Evolutionary conservation across 2,113 vertebrate genomes (phyloP).

Genomic region (Ifrita kowaldi): DNA sequence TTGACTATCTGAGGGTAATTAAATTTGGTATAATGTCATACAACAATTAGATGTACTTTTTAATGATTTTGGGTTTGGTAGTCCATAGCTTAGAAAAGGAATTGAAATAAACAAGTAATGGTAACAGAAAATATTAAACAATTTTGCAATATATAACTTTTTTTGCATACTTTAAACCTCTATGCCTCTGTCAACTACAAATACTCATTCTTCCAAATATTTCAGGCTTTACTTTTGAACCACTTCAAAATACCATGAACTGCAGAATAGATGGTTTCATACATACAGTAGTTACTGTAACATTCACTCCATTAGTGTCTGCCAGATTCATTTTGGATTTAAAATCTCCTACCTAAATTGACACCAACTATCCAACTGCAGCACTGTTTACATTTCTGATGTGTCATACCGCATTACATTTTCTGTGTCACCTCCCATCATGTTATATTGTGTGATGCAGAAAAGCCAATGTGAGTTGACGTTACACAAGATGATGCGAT

Average conservation of each 20-base stretch:
- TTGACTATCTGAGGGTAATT: background rate
- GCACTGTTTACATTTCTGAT: slow-evolving; percentile 59
- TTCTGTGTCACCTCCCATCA: slow-evolving; percentile 66
- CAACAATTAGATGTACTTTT: accelerated
- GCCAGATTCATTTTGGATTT: slow-evolving; percentile 67
- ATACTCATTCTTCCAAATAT: background rate
- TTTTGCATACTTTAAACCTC: background rate
- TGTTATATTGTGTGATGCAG: slow-evolving; percentile 52
- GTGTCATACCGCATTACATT: slow-evolving; percentile 69
- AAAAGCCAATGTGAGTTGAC: slow-evolving; percentile 61
- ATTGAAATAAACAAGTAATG: background rate
- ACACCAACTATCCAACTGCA: slow-evolving; percentile 60
- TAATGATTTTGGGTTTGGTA: background rate
- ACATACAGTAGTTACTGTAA: slow-evolving; percentile 6
- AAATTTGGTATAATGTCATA: background rate
- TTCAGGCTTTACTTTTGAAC: background rate
- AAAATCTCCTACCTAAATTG: slow-evolving; percentile 66
- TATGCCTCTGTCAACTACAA: background rate
- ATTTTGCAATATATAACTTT: background rate
- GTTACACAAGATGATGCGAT: slow-evolving; percentile 53
- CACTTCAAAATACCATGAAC: background rate
- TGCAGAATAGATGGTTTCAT: slow-evolving; percentile 28
- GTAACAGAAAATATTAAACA: background rate
- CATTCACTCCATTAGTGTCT: slow-evolving; percentile 66
- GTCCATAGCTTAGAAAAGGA: background rate